Percentiles rank a stretch among this genome's conserved stretches.
Conservation (phyloP, 2,888 invertebrate genomes). For the Caenorhabditis sp. region DNA sequence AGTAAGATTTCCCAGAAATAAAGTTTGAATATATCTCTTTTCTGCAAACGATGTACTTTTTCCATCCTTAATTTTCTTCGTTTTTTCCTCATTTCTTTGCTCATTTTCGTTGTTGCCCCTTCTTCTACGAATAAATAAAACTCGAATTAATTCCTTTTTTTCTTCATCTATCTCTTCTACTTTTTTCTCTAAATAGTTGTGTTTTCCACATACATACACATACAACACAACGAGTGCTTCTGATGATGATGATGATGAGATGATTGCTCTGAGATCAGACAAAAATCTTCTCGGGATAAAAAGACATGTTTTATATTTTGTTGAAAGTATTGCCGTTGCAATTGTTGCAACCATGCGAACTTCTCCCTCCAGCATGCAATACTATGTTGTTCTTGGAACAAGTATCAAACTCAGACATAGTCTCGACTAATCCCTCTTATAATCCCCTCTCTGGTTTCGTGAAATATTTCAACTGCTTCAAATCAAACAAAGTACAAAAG, state of each 20-base stretch:
- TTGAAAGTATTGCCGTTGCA: too few relatives aligned
- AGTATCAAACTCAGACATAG: too few relatives aligned
- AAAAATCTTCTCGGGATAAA: background rate
- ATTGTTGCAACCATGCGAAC: too few relatives aligned
- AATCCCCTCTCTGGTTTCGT: too few relatives aligned
- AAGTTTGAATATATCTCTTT: background rate
- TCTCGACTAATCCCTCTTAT: too few relatives aligned
- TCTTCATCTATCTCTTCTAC: background rate
- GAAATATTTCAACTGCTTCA: too few relatives aligned
- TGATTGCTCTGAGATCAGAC: constrained; percentile 5
- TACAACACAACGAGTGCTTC: background rate
- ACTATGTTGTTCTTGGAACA: too few relatives aligned
- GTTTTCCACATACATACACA: background rate
- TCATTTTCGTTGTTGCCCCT: background rate
- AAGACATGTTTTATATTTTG: too few relatives aligned
- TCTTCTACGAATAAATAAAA: constrained; percentile 10
- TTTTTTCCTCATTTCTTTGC: background rate
- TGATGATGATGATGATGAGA: background rate
- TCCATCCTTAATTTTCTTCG: background rate
- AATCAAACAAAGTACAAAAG: too few relatives aligned
- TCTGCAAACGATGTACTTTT: background rate
- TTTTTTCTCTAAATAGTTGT: constrained; percentile 3
- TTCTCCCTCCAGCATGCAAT: too few relatives aligned
- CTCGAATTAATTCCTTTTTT: constrained; percentile 7
- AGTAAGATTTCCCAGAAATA: too few relatives aligned